phyloP scores from a whole-genome alignment of 1,140 invertebrate genomes.

The Choristoneura fumiferana region DNA sequence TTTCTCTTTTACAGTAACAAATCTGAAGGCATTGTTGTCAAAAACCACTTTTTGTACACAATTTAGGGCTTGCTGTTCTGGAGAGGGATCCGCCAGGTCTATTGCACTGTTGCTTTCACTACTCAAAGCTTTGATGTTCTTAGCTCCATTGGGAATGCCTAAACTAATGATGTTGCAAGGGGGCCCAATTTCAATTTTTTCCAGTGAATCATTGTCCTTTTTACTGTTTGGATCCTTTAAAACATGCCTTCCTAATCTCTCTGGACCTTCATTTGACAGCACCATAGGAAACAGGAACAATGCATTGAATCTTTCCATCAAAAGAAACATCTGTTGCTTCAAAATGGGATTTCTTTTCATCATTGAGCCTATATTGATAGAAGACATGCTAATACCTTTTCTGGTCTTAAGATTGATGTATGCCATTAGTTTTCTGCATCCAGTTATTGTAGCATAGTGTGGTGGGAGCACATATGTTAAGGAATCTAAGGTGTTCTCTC shows the following conservation, averaged over 20 bases:
- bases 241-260: slow-evolving; percentile 17
- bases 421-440: slow-evolving; percentile 50
- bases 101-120: not conserved
- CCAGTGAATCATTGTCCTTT: slow-evolving; percentile 23
- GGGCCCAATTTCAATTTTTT: not conserved
- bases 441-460: slow-evolving; percentile 61
- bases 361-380: slow-evolving; percentile 34
- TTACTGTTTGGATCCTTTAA: not conserved
- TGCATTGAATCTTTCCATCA: slow-evolving; percentile 55
- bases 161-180: not conserved
- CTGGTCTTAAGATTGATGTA: slow-evolving; percentile 26
- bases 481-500: slow-evolving; percentile 29
- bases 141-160: not conserved
- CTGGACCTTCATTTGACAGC: slow-evolving; percentile 47
- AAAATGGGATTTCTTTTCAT: slow-evolving; percentile 42
- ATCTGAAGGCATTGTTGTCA: not conserved
- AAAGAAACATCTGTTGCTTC: slow-evolving; percentile 37
- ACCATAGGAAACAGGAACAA: slow-evolving; percentile 65
- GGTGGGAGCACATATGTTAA: slow-evolving; percentile 54
- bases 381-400: slow-evolving; percentile 17
- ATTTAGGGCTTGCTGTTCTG: not conserved
- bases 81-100: not conserved
- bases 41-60: not conserved
- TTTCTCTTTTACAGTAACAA: not conserved
- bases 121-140: not conserved